Evolutionary conservation across 2,888 invertebrate species (phyloP).

Genomic region (Aleiodes leptofemur): DNA sequence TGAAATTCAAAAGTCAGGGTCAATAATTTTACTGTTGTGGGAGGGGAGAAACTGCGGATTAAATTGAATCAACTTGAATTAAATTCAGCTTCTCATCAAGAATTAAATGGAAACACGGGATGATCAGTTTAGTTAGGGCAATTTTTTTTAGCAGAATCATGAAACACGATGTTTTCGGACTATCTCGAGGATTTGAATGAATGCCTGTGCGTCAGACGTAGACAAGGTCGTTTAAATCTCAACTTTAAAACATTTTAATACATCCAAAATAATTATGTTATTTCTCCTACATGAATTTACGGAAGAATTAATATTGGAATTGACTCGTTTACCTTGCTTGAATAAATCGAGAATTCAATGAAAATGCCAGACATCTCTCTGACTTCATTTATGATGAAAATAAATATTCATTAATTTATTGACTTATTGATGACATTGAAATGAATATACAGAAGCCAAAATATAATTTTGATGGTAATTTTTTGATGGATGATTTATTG

Average conservation of each 20-base stretch:
- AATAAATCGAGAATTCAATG: too few species aligned
- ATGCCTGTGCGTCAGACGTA: conserved; percentile 39
- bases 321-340: too few species aligned
- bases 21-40: conserved; percentile 9
- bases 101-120: conserved; percentile 1
- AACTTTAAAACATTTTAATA: conserved; percentile 56
- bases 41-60: not conserved
- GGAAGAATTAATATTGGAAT: too few species aligned
- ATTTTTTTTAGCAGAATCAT: conserved; percentile 22
- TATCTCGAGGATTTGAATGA: not conserved
- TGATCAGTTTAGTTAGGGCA: conserved; percentile 17
- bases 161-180: not conserved
- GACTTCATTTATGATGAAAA: too few species aligned
- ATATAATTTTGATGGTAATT: conserved; percentile 2
- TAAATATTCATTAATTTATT: conserved; percentile 19
- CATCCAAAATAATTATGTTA: conserved; percentile 31
- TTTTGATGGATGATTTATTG: not conserved
- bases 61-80: not conserved
- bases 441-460: not conserved
- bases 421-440: conserved; percentile 16
- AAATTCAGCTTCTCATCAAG: not conserved
- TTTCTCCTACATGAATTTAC: too few species aligned
- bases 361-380: too few species aligned
- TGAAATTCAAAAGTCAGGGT: not conserved
- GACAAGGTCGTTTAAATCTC: conserved; percentile 48